These are phyloP conservation scores for Drosophila fungiperda DNA, from an alignment of 2,888 invertebrate species.

Conservation along the genomic window DNA sequence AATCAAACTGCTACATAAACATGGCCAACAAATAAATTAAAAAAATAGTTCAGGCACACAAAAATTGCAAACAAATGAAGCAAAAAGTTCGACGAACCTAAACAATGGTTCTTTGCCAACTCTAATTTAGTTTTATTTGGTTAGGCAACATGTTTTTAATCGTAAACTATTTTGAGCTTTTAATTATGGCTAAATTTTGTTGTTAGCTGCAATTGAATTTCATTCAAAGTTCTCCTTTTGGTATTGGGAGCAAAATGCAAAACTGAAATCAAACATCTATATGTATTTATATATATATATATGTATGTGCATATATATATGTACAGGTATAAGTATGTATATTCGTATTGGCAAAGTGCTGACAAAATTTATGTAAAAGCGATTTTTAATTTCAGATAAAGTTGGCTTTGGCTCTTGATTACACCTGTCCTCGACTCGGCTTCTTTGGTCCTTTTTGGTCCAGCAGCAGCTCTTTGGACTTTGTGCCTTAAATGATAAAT, in stretches of 20 bases:
- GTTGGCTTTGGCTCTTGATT: conserved; percentile 62
- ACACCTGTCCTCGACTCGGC: conserved; percentile 32
- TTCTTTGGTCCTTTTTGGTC: conserved; percentile 10
- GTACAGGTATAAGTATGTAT: background rate
- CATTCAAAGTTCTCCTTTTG: conserved; percentile 16
- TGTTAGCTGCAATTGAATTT: conserved; percentile 40
- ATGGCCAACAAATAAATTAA: background rate
- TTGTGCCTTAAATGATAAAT: conserved; percentile 63
- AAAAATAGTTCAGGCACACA: conserved; percentile 15
- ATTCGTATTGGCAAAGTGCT: conserved; percentile 57
- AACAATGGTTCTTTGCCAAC: conserved; percentile 31
- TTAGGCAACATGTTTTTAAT: conserved; percentile 15
- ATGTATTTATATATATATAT: background rate
- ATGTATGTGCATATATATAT: background rate
- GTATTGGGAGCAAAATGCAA: conserved; percentile 22
- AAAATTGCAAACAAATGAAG: conserved; percentile 52
- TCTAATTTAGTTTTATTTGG: conserved; percentile 7
- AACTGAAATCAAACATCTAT: conserved; percentile 3
- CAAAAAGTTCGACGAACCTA: conserved; percentile 42
- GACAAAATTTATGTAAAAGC: conserved; percentile 68
- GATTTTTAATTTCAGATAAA: conserved; percentile 80
- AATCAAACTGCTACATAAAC: background rate
- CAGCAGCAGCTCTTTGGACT: conserved; percentile 19
- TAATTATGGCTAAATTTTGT: conserved; percentile 64
- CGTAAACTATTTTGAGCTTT: conserved; percentile 58